Evolutionary conservation across 2,113 vertebrate species (phyloP).

Genomic region (Calidris pugnax): DNA sequence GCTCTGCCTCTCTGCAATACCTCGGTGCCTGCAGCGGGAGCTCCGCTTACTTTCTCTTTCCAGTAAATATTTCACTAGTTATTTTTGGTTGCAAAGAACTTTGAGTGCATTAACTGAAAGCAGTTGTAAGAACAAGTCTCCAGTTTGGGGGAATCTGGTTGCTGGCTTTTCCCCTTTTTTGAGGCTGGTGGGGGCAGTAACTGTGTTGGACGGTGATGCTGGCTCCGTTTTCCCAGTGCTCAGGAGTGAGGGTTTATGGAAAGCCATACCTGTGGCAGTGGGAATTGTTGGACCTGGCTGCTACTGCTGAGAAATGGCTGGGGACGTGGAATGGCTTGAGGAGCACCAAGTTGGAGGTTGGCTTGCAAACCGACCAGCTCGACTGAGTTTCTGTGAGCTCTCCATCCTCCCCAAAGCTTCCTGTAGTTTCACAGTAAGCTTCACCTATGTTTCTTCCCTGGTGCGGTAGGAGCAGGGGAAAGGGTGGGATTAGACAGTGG

Average conservation of each 20-base stretch:
- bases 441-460: rapidly evolving
- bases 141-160: not conserved
- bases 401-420: not conserved
- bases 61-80: not conserved
- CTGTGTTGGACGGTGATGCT: not conserved
- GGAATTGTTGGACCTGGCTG: not conserved
- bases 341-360: not conserved
- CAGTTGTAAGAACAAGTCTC: not conserved
- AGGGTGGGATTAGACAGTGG: not conserved
- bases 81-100: not conserved
- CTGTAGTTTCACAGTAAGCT: not conserved
- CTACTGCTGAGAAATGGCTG: not conserved
- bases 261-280: not conserved
- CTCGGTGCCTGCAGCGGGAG: not conserved
- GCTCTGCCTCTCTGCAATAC: not conserved
- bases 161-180: not conserved
- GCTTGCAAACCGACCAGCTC: not conserved
- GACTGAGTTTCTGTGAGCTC: not conserved
- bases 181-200: not conserved
- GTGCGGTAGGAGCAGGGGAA: not conserved
- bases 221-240: not conserved
- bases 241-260: rapidly evolving
- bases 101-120: not conserved
- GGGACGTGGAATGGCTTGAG: not conserved
- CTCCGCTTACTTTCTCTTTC: not conserved